Percentiles rank a stretch among this genome's conserved stretches.
phyloP scores from a whole-genome alignment of 1,140 invertebrate species.

The Drosophila tani region DNA sequence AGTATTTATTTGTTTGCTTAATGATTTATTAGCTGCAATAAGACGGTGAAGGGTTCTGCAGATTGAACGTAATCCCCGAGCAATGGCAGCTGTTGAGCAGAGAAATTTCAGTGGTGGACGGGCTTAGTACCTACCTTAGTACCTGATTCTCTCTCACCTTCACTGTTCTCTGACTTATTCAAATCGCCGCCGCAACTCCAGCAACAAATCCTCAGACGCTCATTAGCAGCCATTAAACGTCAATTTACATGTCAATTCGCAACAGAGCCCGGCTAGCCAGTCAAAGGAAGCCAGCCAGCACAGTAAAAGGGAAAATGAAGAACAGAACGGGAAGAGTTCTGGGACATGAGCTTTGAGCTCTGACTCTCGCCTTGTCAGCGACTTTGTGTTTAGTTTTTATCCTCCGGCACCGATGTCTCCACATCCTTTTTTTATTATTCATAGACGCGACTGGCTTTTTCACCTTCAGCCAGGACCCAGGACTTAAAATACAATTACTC shows the following conservation, averaged over 20 bases:
- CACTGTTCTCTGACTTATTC: slow-evolving; percentile 29
- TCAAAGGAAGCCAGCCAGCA: slow-evolving; percentile 31
- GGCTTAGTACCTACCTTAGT: neutral
- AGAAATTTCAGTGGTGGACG: slow-evolving; percentile 4
- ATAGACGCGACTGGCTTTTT: slow-evolving; percentile 75
- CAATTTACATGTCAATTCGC: slow-evolving; percentile 84
- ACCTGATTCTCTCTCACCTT: slow-evolving; percentile 23
- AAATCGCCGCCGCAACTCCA: slow-evolving; percentile 29
- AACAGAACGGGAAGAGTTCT: neutral
- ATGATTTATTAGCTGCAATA: slow-evolving; percentile 72
- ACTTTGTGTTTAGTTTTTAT: slow-evolving; percentile 61
- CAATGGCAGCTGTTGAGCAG: slow-evolving; percentile 3
- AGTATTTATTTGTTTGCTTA: slow-evolving; percentile 79
- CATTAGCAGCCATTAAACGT: slow-evolving; percentile 83
- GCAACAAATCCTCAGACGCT: slow-evolving; percentile 80
- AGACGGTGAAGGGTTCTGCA: slow-evolving; percentile 29
- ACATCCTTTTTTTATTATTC: slow-evolving; percentile 75
- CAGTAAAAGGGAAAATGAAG: slow-evolving; percentile 13
- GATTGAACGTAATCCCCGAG: slow-evolving; percentile 10
- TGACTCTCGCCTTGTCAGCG: slow-evolving; percentile 67
- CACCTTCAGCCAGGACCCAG: slow-evolving; percentile 61
- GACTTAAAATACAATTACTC: slow-evolving; percentile 81
- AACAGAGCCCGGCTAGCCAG: slow-evolving; percentile 47
- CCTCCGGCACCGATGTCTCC: slow-evolving; percentile 38
- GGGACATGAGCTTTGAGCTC: slow-evolving; percentile 70